Percentiles rank a stretch among this genome's conserved stretches.
Evolutionary conservation across 2,797 vertebrate genomes (phyloP).

Genomic region (Neostethus bicornis): DNA sequence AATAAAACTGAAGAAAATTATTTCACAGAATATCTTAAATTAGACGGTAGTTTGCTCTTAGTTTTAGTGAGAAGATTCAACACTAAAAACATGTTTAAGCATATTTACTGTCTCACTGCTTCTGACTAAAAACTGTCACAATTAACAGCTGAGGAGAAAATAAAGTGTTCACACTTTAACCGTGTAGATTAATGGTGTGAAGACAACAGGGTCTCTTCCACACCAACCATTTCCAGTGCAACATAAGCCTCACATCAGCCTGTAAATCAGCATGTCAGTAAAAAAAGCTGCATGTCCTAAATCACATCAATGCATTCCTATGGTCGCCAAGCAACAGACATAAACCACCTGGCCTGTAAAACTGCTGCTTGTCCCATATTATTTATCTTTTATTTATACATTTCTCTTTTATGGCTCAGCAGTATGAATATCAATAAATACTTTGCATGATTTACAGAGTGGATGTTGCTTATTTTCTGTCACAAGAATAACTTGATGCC

Average conservation of each 20-base stretch:
- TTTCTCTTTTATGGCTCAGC: neutral
- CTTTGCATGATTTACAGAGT: conserved; percentile 6
- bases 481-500: too few relatives aligned
- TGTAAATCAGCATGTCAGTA: conserved; percentile 57
- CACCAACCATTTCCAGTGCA: conserved; percentile 26
- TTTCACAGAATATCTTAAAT: too few relatives aligned
- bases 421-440: neutral
- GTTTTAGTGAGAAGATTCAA: too few relatives aligned
- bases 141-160: conserved; percentile 1
- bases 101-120: too few relatives aligned
- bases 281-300: neutral
- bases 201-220: conserved; percentile 41
- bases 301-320: conserved; percentile 20
- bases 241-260: conserved; percentile 51
- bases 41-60: too few relatives aligned
- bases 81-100: too few relatives aligned
- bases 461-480: neutral
- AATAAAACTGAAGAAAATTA: too few relatives aligned
- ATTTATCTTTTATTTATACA: neutral
- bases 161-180: conserved; percentile 1
- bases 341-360: too few relatives aligned
- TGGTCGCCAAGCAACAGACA: conserved; percentile 39
- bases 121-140: neutral
- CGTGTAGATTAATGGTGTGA: conserved; percentile 50
- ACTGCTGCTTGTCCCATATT: neutral